Conservation (phyloP, 2,888 invertebrate genomes). For the Cephalotes varians region DNA sequence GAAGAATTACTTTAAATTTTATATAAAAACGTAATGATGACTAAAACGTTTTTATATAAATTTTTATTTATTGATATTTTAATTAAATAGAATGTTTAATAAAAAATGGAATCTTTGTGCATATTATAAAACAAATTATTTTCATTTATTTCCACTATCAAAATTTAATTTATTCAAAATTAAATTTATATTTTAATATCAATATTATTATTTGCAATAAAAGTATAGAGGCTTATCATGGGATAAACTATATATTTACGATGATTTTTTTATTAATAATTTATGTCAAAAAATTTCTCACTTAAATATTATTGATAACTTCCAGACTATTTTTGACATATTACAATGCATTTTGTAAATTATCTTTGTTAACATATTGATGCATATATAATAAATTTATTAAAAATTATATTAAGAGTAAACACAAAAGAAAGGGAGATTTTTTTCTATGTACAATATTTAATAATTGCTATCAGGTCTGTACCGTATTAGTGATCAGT, state of each 20-base stretch:
- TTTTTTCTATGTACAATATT: background rate
- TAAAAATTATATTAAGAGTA: background rate
- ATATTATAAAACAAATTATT: background rate
- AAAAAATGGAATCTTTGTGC: background rate
- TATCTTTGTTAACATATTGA: too few species aligned
- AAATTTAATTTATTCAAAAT: background rate
- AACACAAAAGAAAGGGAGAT: background rate
- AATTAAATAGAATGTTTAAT: background rate
- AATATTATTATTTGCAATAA: too few species aligned
- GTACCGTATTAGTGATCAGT: background rate
- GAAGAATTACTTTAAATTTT: background rate
- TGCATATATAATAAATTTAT: too few species aligned
- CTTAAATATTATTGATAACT: background rate
- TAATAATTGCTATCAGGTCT: background rate
- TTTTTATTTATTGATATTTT: background rate
- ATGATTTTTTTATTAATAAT: background rate
- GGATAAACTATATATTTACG: slow-evolving; percentile 2
- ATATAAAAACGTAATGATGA: background rate
- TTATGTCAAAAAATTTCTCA: background rate
- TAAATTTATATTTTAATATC: background rate
- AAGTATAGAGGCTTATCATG: background rate
- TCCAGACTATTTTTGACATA: too few species aligned
- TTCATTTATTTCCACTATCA: background rate
- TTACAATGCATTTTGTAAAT: too few species aligned
- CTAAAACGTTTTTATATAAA: background rate